These are phyloP conservation scores for Lasioglossum vierecki DNA, from an alignment of 2,888 invertebrate genomes.

Conservation along the genomic window DNA sequence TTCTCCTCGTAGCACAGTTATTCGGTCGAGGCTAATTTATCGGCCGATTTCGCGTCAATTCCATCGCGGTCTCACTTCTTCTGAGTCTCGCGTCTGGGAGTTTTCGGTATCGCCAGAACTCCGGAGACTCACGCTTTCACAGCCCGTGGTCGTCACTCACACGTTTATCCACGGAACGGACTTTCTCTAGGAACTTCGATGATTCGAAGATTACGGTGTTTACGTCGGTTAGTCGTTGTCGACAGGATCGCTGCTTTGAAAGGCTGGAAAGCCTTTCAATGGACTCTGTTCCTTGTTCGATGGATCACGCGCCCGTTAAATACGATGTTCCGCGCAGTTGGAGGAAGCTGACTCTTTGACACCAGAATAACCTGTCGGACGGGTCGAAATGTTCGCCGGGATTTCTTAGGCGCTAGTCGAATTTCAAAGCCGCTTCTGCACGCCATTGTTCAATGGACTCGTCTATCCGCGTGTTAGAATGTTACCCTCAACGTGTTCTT, in stretches of 20 bases:
- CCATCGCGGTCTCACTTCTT: background rate
- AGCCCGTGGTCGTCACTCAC: background rate
- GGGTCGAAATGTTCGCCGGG: background rate
- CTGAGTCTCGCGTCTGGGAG: conserved; percentile 14
- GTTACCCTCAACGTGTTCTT: background rate
- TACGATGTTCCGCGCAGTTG: background rate
- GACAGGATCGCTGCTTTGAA: background rate
- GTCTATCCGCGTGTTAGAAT: background rate
- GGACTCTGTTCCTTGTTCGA: background rate
- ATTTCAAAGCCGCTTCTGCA: background rate
- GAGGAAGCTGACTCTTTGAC: background rate
- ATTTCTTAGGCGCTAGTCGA: background rate
- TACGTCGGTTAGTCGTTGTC: conserved; percentile 10
- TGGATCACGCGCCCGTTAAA: background rate
- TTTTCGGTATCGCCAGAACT: conserved; percentile 13
- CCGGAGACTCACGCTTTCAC: conserved; percentile 14
- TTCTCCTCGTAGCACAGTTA: conserved; percentile 37
- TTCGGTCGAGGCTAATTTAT: conserved; percentile 60
- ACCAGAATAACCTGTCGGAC: background rate
- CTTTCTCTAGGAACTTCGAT: conserved; percentile 26
- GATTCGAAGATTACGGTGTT: conserved; percentile 13
- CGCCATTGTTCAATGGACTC: background rate
- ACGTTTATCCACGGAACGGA: background rate
- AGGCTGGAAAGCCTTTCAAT: background rate
- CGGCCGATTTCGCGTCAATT: conserved; percentile 8